Evolutionary conservation across 2,888 invertebrate species (phyloP), one percentile per base, ranked within the genome.

Genomic region (Conus canariensis): DNA sequence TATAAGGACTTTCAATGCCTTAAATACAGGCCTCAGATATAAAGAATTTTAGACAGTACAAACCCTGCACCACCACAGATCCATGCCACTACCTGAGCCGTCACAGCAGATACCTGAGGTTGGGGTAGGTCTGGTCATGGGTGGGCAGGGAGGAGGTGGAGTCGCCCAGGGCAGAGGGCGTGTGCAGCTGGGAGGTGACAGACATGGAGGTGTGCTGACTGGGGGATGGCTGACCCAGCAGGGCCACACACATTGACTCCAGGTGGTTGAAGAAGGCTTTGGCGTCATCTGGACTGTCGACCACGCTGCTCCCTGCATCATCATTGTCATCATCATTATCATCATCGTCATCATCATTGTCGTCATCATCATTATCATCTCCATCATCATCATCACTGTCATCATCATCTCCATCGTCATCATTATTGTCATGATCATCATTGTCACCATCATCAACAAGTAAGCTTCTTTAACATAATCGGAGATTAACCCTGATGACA

Each of bases 261-360:
- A 85, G 70, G 14, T 89, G 89, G 22, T 89, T 74, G 30, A 85
- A 22, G 56, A 89, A 85, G 2, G 85, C 89, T n/a, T 64, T 22
- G 0, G 74, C 8, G 70, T 89, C 89, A 70, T 85, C 60, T 0
- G 89, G 85, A 56, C 67, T 89, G 74, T 89, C 89, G 0, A 77
- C 70, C 7, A 85, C 67, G 70, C 70, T 74, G 59, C 59, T 56
- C 14, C 83, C 89, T 85, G 89, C 12, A 88, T 9, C 56, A 82
- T 25, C 10, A 9, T 25, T 45, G 7, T 19, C 82, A 45, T 45
- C 45, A 45, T 4, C 3, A 45, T 45, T 2, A 45, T 45, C 4
- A 4, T 45, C 45, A 45, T 45, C 45, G 3, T 45, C 45, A 45
- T 45, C 45, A 45, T 45, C 16, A 77, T 77, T 1, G 3, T 77